Base-by-base conservation (phyloP, 2,797 vertebrate genomes). In the Sebastes miniatus region DNA sequence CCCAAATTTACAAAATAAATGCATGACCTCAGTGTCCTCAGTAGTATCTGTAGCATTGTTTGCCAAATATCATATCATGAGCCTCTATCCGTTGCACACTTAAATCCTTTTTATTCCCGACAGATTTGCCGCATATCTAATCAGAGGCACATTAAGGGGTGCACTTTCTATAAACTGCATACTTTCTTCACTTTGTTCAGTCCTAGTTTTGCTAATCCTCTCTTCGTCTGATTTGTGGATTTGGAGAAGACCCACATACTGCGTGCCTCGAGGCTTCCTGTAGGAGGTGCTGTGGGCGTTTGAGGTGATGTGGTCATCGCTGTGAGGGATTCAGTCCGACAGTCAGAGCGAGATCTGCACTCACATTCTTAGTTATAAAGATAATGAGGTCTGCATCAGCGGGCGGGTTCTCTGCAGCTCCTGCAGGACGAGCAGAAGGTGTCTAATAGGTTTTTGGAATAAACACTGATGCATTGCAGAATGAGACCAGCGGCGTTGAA, bases 201-300 rank as follows among this genome's bases (percentile, higher is more conserved):
- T 71, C 69, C 8, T 12, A 61, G 6, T 75, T 87, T 69, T 52
- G 29, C 18, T 73, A 66, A 67, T 81, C 67, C 12, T 66, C 32
- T 79, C 59, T 47, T 63, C 50, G 59, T 11, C 68, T 87, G 56
- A 76, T 79, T 69, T 63, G 50, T 77, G 72, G 31, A 76, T 81
- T 81, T 71, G 50, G 62, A 66, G 20, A 65, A 50, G 13, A 56
- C 54, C 66, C 74, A 56, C 63, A 20, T 22, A 31, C 25, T 1
- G 12, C 52, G 3, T 39, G 77, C 81, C 77, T 82, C 16, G 1
- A 39, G 74, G 83, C 70, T 57, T 79, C 61, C 69, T 82, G 73
- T 77, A 66, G 76, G 72, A 79, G 58, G 56, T 20, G 58, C 65
- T 80, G 80, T 83, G 83, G 90, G 89, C 82, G 75, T 68, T 74